Evolutionary conservation across 2,888 invertebrate species (phyloP), one percentile per base, ranked within the genome.

Genomic region (Silvanus unidentatus): DNA sequence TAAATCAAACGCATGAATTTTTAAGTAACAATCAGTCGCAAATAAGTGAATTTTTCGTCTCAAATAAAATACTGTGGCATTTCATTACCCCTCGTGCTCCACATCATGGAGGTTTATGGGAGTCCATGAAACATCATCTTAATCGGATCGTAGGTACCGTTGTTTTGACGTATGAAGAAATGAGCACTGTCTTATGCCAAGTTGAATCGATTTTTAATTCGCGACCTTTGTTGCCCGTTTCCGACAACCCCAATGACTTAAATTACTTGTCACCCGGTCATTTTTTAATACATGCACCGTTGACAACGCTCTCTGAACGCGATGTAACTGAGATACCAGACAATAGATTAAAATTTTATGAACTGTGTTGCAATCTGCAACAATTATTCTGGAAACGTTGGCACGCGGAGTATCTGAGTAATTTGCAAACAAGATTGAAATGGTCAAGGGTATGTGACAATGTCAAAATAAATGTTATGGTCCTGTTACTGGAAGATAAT

Each of bases 181-280:
- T 63, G 29, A 11, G 40, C 15, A 66, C 63, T 1, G n/a, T 64
- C 8, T 15, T 62, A 1, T 45, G 40, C 15, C 60, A 61, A 46
- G 58, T 67, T 14, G 62, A 67, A 47, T 49, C 57, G 1, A 49
- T 60, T 38, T 43, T 64, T 13, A 66, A 64, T 47, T 65, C 60
- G 1, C 35, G 65, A 13, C 64, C 63, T 2, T 38, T 65, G 3
- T 47, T 43, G 14, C 49, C 57, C 5, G 2, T 60, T 2, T 50
- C 55, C 3, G 38, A 41, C 28, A 58, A 63, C 44, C 60, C 60
- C 1, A 44, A 44, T 32, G 57, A 60, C 39, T 29, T 52, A 11
- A 43, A 40, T 11, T 39, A 44, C 11, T 43, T 59, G 5, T 62
- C 58, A 6, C 58, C 61, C 1, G 51, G 44, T 6, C 61, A 61